Evolutionary conservation across 1,140 invertebrate genomes (phyloP), one percentile per base, ranked within the genome.

Genomic region (Lasioglossum baleicum): DNA sequence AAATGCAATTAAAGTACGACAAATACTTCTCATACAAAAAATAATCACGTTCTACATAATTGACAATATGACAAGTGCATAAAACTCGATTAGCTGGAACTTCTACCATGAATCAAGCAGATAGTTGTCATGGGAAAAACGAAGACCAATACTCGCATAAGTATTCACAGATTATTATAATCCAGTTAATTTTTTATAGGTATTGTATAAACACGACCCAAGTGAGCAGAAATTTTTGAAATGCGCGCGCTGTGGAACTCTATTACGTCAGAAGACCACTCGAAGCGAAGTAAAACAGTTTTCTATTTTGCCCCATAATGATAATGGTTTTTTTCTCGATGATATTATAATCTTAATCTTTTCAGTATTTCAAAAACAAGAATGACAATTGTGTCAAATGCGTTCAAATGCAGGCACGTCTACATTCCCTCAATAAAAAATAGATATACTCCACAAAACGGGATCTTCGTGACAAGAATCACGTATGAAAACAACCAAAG

Each of bases 381-480:
- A 13, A 44, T 4, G 22, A 75, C 7, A 48, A 22, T 60, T 84
- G 74, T 58, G 48, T 66, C 13, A 81, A 48, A 10, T 85, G 79
- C 20, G 48, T 26, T n/a, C 58, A 56, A 78, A 15, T 6, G n/a
- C 60, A 63, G 31, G n/a, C 2, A 26, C 65, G 35, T 11, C 3
- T 11, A 11, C 5, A 42, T 48, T 70, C 58, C 31, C 6, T 11
- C 13, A 13, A 26, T 8, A 40, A 15, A 2, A 68, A 51, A 17
- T 83, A 76, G n/a, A 15, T n/a, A 5, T 13, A 1, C 51, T 48
- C 8, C 13, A 61, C 3, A 22, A 35, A 63, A 63, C 2, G 58
- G 22, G 10, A 8, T 26, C 0, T 26, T 26, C 26, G 26, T 26
- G 26, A 26, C 26, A 26, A 26, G 26, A 26, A 26, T 26, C 26